A percentile compares a stretch with the other conserved stretches of the same genome.
These are phyloP conservation scores for Salvelinus fontinalis DNA, from an alignment of 2,113 vertebrate species.

Conservation along the genomic window DNA sequence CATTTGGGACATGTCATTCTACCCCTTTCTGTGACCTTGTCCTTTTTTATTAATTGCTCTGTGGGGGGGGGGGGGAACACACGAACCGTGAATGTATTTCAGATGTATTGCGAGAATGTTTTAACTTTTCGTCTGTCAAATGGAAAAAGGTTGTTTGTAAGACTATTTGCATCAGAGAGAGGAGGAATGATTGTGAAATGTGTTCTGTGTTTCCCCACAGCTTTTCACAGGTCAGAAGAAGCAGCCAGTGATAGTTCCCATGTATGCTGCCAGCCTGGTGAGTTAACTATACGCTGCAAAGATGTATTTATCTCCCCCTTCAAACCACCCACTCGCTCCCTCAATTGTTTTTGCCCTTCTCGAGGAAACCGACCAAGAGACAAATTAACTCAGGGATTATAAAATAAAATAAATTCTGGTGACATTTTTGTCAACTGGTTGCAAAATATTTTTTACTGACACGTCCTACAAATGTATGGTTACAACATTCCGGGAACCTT, in stretches of 20 bases:
- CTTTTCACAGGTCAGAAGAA: constrained; percentile 99
- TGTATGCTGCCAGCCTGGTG: constrained; percentile 98
- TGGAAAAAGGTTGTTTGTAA: background rate
- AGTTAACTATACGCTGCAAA: constrained; percentile 53
- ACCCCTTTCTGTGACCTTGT: background rate
- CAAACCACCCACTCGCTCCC: background rate
- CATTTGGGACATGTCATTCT: background rate
- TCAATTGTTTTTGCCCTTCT: background rate
- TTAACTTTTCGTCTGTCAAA: background rate
- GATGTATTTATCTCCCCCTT: too few relatives aligned
- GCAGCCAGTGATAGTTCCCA: constrained; percentile 96
- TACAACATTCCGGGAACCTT: too few relatives aligned
- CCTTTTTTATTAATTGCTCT: too few relatives aligned
- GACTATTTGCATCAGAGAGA: too few relatives aligned
- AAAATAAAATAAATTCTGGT: too few relatives aligned
- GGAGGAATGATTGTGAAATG: too few relatives aligned
- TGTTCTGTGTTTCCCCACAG: constrained; percentile 62
- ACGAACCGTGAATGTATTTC: background rate
- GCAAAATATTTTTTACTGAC: too few relatives aligned
- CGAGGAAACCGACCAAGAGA: too few relatives aligned
- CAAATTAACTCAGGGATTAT: too few relatives aligned
- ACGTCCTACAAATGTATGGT: too few relatives aligned
- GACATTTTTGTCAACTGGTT: too few relatives aligned
- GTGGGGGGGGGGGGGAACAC: too few relatives aligned
- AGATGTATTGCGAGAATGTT: background rate